Evolutionary conservation across 2,797 vertebrate species (phyloP).

Genomic region (Lates japonicus): DNA sequence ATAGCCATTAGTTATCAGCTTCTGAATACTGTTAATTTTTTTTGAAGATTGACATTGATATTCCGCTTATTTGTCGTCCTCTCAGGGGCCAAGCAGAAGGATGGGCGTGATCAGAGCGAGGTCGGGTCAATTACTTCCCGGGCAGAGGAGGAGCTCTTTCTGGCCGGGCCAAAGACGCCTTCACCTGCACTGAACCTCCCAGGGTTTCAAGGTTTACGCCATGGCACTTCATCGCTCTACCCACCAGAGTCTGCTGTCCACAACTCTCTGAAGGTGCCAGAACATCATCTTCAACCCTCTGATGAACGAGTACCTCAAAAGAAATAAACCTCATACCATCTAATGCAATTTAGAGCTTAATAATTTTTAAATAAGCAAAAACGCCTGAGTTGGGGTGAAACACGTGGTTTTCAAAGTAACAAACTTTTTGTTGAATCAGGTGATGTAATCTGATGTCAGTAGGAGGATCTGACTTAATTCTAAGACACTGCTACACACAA

Average conservation of each 20-base stretch:
- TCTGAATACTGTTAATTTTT: too few relatives aligned
- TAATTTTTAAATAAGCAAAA: slow-evolving; percentile 23
- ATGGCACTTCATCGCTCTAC: slow-evolving; percentile 98
- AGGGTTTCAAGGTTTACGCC: slow-evolving; percentile 99
- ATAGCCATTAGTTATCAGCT: too few relatives aligned
- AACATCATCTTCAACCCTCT: background rate
- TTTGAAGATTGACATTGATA: background rate
- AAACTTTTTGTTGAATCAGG: slow-evolving; percentile 39
- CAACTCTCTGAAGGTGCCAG: slow-evolving; percentile 92
- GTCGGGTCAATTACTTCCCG: too few relatives aligned
- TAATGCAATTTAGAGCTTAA: slow-evolving; percentile 5
- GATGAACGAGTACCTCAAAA: background rate
- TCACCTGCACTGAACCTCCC: slow-evolving; percentile 89
- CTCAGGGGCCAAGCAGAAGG: slow-evolving; percentile 90
- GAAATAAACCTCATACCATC: background rate
- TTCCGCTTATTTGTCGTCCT: slow-evolving; percentile 18
- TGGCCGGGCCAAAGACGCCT: slow-evolving; percentile 97
- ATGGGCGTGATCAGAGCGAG: slow-evolving; percentile 93
- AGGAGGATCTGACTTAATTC: slow-evolving; percentile 28
- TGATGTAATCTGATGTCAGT: slow-evolving; percentile 20
- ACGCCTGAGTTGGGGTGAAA: background rate
- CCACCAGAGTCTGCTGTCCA: slow-evolving; percentile 96
- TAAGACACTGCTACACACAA: slow-evolving; percentile 12
- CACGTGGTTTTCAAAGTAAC: slow-evolving; percentile 33
- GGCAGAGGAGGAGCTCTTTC: slow-evolving; percentile 92